These are phyloP conservation scores for Alosa sapidissima DNA, from an alignment of 2,797 vertebrate genomes.

Conservation along the genomic window DNA sequence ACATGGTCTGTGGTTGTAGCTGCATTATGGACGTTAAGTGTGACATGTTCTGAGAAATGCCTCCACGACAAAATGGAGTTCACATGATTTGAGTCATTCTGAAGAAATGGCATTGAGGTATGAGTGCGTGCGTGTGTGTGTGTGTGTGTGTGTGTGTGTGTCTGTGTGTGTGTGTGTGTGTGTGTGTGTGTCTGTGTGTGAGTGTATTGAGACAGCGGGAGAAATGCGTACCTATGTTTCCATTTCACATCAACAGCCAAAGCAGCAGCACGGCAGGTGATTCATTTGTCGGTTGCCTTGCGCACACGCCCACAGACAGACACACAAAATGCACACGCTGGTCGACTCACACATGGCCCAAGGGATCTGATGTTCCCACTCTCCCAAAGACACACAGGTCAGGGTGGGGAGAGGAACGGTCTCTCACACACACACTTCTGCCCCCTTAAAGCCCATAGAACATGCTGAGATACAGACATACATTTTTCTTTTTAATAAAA, in stretches of 20 bases:
- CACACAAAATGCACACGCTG: not conserved
- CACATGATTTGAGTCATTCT: not conserved
- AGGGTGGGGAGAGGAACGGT: not conserved
- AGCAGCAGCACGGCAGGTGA: not conserved
- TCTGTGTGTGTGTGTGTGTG: constrained; percentile 28
- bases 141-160: constrained; percentile 30
- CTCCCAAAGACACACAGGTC: not conserved
- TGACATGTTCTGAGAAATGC: not conserved
- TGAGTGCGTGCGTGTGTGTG: not conserved
- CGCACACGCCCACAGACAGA: not conserved
- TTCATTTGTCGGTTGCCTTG: constrained; percentile 4
- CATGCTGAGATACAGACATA: constrained; percentile 4
- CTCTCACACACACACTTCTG: not conserved
- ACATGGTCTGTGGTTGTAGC: not conserved
- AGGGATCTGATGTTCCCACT: constrained; percentile 7
- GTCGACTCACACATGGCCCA: not conserved
- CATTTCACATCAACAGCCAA: not conserved
- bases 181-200: not conserved
- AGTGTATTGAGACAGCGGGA: not conserved
- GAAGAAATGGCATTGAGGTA: not conserved
- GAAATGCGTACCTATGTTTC: not conserved
- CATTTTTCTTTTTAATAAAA: not conserved
- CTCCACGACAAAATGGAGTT: not conserved
- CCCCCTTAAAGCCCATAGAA: too few relatives aligned
- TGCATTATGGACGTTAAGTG: not conserved